Evolutionary conservation across 2,888 invertebrate genomes (phyloP), one percentile per base, ranked within the genome.

Genomic region (Ypsolopha scabrella): DNA sequence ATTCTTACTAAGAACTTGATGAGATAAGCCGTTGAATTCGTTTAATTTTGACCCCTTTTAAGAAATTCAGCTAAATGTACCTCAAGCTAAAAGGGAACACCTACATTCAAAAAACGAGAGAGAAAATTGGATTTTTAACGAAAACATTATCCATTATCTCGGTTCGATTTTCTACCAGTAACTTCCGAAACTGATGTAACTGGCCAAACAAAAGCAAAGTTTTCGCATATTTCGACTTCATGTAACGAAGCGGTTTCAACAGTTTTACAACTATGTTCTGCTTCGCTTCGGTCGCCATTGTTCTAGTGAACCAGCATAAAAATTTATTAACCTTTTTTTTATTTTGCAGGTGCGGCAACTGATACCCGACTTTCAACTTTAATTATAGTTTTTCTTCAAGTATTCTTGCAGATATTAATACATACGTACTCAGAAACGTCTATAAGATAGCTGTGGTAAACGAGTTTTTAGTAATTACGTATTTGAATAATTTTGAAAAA

Each of bases 281-380:
- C 41, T 11, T 13, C 7, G 1, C 9, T 11, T 43, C n/a, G 43
- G 11, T 43, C 14, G 13, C 13, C 8, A 43, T 43, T 43, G 43
- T 43, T n/a, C 43, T n/a, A 14, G 3, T 7, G 43, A 14, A 14
- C 53, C 2, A 9, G 9, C 7, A 36, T 24, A 6, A 35, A 10
- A n/a, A 50, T 10, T 37, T 34, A 11, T 9, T 39, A 39, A 9
- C 11, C 34, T n/a, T 14, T 24, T 38, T 13, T 51, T 51, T 52
- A 54, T 53, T 56, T 56, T 52, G 9, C 72, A 79, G 79, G 78
- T 54, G 79, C 72, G 11, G 80, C 82, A 0, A 68, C 75, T 1
- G 79, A 79, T 59, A 72, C 70, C 0, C 75, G 80, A 53, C 57
- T 83, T 47, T 80, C 85, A 6, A 78, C 81, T 24, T 70, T 83